Evolutionary conservation across 2,113 vertebrate species (phyloP), one percentile per base, ranked within the genome.

Genomic region (Gallinago jamesoni): DNA sequence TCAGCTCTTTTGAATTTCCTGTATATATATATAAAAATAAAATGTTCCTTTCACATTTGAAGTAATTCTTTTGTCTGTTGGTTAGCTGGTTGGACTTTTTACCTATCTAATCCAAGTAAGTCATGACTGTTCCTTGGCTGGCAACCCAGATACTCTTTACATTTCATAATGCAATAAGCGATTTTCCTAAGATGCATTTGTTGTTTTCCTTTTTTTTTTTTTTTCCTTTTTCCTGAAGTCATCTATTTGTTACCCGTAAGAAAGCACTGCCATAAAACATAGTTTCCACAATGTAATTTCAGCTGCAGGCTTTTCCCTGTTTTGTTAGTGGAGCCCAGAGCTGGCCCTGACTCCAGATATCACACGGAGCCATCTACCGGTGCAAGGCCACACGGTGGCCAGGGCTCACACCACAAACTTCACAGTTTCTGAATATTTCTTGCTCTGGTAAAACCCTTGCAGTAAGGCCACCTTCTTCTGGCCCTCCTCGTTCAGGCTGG

Each of bases 1-100:
- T 76, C 73, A 81, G 13, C 52, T 64, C 37, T 16, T 93, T 69
- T 56, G 28, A 89, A 75, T 91, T 89, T 91, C 48, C 47, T 78
- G 7, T 67, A 45, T 72, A 10, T 39, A 60, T 85, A 62, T 82
- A 66, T 75, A 35, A 59, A 78, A 95, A 85, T 35, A 66, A 92
- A 82, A 78, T 78, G 69, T 84, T 94, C 39, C 28, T 81, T 84
- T 95, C 56, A 64, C 70, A 53, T n/a, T 88, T 88, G 39, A 85
- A 73, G 39, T 70, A 91, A 68, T 87, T 94, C 21, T 74, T 93
- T 67, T 70, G 30, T 63, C 63, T 94, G 27, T 82, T 66, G 78
- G 55, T 84, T 64, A 52, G 24, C 53, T 78, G 17, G 3, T 28
- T 87, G 52, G 9, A 41, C 7, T 70, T 85, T 84, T 78, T 91